These are phyloP conservation scores for Perithous albicinctus DNA, from an alignment of 2,888 invertebrate genomes.

Conservation along the genomic window DNA sequence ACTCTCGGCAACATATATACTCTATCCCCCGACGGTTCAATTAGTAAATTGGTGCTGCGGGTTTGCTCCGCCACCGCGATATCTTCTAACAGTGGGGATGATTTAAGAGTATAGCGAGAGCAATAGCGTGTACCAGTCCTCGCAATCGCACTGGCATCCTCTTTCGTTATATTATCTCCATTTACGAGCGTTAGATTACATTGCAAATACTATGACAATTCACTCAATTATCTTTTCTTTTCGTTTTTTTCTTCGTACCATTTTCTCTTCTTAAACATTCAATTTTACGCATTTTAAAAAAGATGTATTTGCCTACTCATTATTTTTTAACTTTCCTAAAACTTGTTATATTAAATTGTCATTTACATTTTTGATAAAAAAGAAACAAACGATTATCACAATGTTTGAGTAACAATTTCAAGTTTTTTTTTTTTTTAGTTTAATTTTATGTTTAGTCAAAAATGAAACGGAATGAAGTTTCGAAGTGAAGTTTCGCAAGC, in stretches of 20 bases:
- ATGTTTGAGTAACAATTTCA: too few relatives aligned
- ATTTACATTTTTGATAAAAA: too few relatives aligned
- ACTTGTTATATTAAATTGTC: too few relatives aligned
- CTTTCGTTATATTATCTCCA: constrained; percentile 47
- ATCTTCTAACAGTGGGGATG: constrained; percentile 66
- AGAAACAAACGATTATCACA: too few relatives aligned
- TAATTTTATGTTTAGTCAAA: too few relatives aligned
- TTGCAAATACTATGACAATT: background rate
- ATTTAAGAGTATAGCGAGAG: constrained; percentile 70
- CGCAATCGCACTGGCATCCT: constrained; percentile 43
- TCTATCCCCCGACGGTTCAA: constrained; percentile 75
- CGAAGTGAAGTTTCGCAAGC: too few relatives aligned
- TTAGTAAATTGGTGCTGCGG: constrained; percentile 80
- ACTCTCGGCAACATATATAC: background rate
- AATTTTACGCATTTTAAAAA: too few relatives aligned
- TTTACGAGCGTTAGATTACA: constrained; percentile 52
- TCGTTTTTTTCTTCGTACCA: background rate
- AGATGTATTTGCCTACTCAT: too few relatives aligned
- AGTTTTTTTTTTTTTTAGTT: too few relatives aligned
- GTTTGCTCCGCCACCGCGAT: constrained; percentile 1
- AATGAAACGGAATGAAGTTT: too few relatives aligned
- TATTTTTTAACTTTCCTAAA: too few relatives aligned
- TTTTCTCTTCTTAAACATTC: background rate
- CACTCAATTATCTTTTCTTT: constrained; percentile 4
- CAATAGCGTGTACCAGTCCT: constrained; percentile 25